phyloP scores from a whole-genome alignment of 2,113 vertebrate genomes.

The Vimba vimba region DNA sequence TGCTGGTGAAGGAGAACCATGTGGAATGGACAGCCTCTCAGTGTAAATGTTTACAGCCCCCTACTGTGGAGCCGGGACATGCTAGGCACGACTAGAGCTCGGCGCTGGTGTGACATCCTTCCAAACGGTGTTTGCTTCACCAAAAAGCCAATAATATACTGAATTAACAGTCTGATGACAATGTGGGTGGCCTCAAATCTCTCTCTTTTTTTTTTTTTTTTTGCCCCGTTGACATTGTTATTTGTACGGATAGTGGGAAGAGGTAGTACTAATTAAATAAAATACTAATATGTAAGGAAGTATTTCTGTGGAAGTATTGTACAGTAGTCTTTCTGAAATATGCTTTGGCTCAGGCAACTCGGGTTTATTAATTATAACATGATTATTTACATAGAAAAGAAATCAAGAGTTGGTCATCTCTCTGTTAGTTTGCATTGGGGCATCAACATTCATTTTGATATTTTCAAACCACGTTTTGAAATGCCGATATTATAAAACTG shows the following conservation, averaged over 20 bases:
- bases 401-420: background rate
- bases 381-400: background rate
- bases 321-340: background rate
- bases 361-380: background rate
- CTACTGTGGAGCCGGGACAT: conserved; percentile 81
- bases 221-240: background rate
- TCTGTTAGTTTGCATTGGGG: background rate
- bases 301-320: background rate
- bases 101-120: conserved; percentile 67
- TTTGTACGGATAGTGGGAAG: background rate
- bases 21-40: conserved; percentile 84
- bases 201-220: background rate
- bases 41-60: conserved; percentile 86
- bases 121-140: conserved; percentile 62
- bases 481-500: background rate
- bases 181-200: background rate
- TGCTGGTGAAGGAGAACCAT: conserved; percentile 79
- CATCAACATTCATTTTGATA: background rate
- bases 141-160: background rate
- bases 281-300: background rate
- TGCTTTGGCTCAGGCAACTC: background rate
- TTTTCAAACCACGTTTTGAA: background rate
- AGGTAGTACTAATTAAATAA: background rate
- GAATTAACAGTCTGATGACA: background rate
- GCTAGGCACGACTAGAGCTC: conserved; percentile 74